Conservation (phyloP, 2,888 invertebrate species). For the Geophilus truncorum region DNA sequence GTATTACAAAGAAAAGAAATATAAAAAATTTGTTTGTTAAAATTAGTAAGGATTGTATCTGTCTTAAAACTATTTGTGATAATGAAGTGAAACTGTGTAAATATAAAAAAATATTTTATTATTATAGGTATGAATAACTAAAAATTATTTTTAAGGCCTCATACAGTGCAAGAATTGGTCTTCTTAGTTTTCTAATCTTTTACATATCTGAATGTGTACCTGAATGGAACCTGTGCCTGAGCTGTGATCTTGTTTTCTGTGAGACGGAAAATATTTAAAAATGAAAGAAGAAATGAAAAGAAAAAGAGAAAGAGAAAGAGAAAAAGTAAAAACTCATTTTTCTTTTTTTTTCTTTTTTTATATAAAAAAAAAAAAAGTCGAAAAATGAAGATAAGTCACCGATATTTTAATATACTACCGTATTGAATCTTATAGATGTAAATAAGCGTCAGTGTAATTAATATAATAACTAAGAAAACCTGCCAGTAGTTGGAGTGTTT, state of each 20-base stretch:
- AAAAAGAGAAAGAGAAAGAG: too few relatives aligned
- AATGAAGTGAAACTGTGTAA: not conserved
- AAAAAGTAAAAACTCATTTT: not conserved
- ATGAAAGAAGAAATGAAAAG: not conserved
- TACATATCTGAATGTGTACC: slow-evolving; percentile 28
- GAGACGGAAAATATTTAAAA: not conserved
- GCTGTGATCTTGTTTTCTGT: not conserved
- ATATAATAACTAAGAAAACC: not conserved
- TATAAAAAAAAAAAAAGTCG: too few relatives aligned
- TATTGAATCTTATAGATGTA: not conserved
- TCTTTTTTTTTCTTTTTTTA: not conserved
- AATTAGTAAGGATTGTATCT: not conserved
- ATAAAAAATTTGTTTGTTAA: not conserved
- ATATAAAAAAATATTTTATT: not conserved
- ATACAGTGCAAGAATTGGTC: not conserved
- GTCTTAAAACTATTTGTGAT: not conserved
- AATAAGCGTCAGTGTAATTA: not conserved
- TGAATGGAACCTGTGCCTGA: not conserved
- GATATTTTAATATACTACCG: not conserved
- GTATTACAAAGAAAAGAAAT: not conserved
- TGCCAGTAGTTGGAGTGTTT: not conserved
- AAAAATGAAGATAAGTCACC: not conserved
- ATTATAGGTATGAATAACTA: not conserved
- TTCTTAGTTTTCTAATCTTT: slow-evolving; percentile 20
- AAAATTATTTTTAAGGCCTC: not conserved